Conservation (phyloP, 1,140 invertebrate species). For the Drosophila lacteicornis region DNA sequence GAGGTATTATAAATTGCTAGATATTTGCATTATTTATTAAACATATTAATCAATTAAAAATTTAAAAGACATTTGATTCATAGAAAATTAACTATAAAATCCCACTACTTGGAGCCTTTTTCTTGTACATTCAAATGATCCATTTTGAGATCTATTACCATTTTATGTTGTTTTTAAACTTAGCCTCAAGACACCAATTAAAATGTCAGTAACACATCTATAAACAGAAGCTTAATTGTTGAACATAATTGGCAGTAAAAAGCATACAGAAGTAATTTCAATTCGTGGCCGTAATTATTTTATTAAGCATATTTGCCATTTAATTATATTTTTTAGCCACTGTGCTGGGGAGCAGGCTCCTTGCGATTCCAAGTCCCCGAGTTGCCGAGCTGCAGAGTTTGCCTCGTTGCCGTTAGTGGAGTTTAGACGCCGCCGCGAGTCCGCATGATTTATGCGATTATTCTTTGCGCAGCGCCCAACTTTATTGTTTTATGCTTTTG, state of each 20-base stretch:
- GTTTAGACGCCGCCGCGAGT: conserved; percentile 77
- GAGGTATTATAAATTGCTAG: neutral
- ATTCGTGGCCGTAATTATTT: neutral
- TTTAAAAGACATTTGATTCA: too few species aligned
- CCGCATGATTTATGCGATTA: conserved; percentile 82
- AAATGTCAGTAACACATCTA: neutral
- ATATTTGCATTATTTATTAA: neutral
- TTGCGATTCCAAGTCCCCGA: conserved; percentile 6
- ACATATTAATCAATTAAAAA: neutral
- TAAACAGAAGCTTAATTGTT: neutral
- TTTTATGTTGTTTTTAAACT: neutral
- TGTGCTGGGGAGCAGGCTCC: conserved; percentile 15
- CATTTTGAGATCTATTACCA: too few species aligned
- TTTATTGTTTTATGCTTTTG: conserved; percentile 83
- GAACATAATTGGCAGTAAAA: conserved; percentile 3
- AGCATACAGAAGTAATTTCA: neutral
- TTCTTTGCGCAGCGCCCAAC: conserved; percentile 78
- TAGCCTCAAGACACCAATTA: neutral
- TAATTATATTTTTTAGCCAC: conserved; percentile 18
- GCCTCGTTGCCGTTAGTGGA: conserved; percentile 63
- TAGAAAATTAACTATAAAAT: neutral
- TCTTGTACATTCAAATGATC: neutral
- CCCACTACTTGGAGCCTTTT: neutral
- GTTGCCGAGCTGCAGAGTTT: conserved; percentile 19
- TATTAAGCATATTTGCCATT: conserved; percentile 1